Base-by-base conservation (phyloP, 1,140 invertebrate genomes). In the Brachionus manjavacas region DNA sequence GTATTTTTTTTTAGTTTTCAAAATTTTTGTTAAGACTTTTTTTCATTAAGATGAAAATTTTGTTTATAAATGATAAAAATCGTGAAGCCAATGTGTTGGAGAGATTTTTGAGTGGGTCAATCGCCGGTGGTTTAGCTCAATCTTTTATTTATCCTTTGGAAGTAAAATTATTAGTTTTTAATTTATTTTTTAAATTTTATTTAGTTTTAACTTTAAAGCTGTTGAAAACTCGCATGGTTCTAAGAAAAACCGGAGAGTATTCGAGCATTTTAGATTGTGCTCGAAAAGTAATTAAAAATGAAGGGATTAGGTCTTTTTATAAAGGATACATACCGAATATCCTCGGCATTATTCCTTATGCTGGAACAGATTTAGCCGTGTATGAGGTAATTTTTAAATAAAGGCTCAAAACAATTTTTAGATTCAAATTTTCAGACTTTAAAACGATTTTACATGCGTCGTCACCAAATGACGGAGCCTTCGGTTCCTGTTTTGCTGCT, bases 321-420 rank as follows among this genome's bases (percentile, higher is more conserved):
- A 85, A 88, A 72, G 91, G 91, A 4, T 92, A 91, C 91, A 91
- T 99, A 89, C 97, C 97, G 85, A 99, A 99, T 92, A 93, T 99
- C 41, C 90, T 99, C 74, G 98, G 98, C 46, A 99, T 99, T 87
- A 93, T 99, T 88, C 98, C 97, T 2, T 99, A 99, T 89, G 97
- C 98, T 43, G 98, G 98, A 85, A 99, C 99, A 85, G 98, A 99
- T 91, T 91, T 99, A 86, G 95, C 96, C 49, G 93, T 99, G 9
- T 99, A 99, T 89, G 98, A 99, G 91, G 93, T 93, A 88, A 90
- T 85, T 91, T 41, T 52, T 11, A 9, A 3, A 4, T 64, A 35
- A 55, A 60, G 25, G 35, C 20, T 20, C 16, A 14, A n/a, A 11
- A 39, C 12, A 28, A 39, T 23, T n/a, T 55, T 49, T n/a, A 39